phyloP scores from a whole-genome alignment of 1,140 invertebrate species.

The Zaprionus camerounensis region DNA sequence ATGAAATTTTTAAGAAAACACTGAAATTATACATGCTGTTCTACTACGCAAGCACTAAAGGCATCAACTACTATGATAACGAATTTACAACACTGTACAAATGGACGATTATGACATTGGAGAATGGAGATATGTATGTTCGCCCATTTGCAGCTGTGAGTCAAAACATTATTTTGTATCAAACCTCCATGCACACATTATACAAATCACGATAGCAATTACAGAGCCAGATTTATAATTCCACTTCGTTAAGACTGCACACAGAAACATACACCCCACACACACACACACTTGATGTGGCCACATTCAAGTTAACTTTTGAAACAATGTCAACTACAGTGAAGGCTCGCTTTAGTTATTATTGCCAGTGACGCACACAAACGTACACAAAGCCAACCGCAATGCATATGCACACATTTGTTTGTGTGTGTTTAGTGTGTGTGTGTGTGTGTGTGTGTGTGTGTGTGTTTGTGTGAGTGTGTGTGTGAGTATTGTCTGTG shows the following conservation, averaged over 20 bases:
- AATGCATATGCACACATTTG: conserved; percentile 19
- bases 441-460: neutral
- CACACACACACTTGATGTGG: conserved; percentile 45
- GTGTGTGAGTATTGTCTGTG: conserved; percentile 4
- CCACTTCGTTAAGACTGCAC: conserved; percentile 18
- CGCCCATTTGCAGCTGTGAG: neutral
- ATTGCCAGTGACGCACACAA: conserved; percentile 46
- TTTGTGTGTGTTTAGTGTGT: neutral
- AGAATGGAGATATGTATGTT: neutral
- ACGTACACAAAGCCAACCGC: conserved; percentile 10
- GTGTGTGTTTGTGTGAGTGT: neutral
- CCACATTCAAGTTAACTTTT: conserved; percentile 75
- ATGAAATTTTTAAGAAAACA: neutral
- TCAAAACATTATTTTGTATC: neutral
- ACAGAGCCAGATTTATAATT: conserved; percentile 57
- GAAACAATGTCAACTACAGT: conserved; percentile 77
- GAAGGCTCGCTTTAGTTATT: conserved; percentile 35
- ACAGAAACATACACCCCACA: conserved; percentile 7
- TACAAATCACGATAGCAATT: conserved; percentile 55
- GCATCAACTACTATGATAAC: neutral
- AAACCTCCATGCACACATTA: conserved; percentile 7
- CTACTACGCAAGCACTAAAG: neutral
- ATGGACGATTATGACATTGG: neutral
- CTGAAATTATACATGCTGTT: neutral
- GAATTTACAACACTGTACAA: neutral